Evolutionary conservation across 2,888 invertebrate genomes (phyloP), one percentile per base, ranked within the genome.

Genomic region (Eupithecia pulchellata): DNA sequence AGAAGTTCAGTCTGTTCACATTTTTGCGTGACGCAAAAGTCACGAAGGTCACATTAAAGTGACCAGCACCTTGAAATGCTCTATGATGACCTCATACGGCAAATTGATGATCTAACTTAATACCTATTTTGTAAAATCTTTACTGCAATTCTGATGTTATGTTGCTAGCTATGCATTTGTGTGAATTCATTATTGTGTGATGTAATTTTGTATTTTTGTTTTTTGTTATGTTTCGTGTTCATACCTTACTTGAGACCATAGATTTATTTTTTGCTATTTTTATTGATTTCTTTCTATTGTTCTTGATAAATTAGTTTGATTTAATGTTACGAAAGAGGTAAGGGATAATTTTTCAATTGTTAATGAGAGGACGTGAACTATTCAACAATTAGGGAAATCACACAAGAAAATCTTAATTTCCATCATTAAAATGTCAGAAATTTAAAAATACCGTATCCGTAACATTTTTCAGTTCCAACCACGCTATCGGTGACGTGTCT

Each of bases 401-500:
- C 29, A 29, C 4, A 11, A 25, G 25, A 20, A 3, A 13, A 42
- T 6, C 20, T 8, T 47, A 47, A 11, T 9, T 20, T 20, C 9
- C 20, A 9, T 9, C 2, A 3, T 9, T n/a, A n/a, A 25, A 2
- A 25, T 25, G 20, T 20, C 20, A 9, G 17, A 36, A 4, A 8
- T 29, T n/a, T 52, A 36, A 71, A 66, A 72, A 82, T 72, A 79
- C 87, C 91, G 74, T 80, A 87, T 91, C 89, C 86, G 83, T 78
- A 79, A 81, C 55, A 77, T 9, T 84, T 88, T 84, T 74, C 83
- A 82, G 83, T 86, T 87, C 78, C 79, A 75, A 77, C 78, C 76
- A 74, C 74, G 82, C 85, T 91, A 92, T 92, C 92, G 89, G 88
- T 90, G 91, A 91, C 91, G 90, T 85, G 88, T 85, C 83, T 84